These are phyloP conservation scores for Antitype chi DNA, from an alignment of 2,888 invertebrate species.

Conservation along the genomic window DNA sequence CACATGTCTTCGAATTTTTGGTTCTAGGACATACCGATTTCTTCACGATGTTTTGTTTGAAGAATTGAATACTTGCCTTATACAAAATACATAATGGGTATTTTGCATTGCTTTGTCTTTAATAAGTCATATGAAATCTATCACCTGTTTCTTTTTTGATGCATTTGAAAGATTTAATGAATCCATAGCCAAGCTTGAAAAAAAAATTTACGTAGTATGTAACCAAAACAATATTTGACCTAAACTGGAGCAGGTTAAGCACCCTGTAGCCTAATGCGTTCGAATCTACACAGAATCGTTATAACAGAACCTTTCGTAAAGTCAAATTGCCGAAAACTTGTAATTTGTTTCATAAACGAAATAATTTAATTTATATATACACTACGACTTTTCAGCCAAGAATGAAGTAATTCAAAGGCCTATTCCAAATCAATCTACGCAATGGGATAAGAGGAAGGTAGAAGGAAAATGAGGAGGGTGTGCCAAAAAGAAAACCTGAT, in stretches of 20 bases:
- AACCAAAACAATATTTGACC: neutral
- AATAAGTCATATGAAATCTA: neutral
- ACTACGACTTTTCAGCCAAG: neutral
- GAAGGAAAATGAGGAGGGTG: too few species aligned
- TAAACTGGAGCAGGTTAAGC: neutral
- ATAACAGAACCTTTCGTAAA: too few species aligned
- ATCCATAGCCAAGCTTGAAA: neutral
- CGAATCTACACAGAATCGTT: neutral
- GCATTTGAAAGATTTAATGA: neutral
- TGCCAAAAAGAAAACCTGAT: too few species aligned
- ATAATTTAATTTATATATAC: neutral
- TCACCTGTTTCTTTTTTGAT: neutral
- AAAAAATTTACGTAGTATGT: neutral
- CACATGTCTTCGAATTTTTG: too few species aligned
- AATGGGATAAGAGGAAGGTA: neutral
- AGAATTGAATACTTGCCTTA: neutral
- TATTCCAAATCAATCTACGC: neutral
- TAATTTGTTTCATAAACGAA: neutral
- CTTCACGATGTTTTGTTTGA: too few species aligned
- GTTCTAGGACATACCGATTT: too few species aligned
- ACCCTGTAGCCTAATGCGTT: neutral
- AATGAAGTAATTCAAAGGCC: neutral
- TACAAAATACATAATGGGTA: neutral
- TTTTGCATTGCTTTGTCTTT: neutral
- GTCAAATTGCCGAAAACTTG: neutral